phyloP scores from a whole-genome alignment of 2,888 invertebrate genomes.

The Eugnorisma glareosa region DNA sequence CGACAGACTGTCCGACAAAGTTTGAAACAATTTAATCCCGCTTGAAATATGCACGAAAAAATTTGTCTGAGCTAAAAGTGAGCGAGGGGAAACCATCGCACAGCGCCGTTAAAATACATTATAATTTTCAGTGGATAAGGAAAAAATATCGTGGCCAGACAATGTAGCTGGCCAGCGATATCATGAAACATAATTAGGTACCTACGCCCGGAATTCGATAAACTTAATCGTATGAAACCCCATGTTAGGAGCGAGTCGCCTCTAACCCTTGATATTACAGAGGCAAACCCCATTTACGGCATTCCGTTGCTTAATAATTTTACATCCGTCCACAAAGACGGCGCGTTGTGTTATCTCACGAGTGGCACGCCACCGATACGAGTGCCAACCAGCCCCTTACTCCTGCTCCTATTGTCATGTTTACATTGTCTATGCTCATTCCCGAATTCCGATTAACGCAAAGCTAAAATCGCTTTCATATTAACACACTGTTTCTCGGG shows the following conservation, averaged over 20 bases:
- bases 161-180: conserved; percentile 59
- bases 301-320: conserved; percentile 88
- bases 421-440: conserved; percentile 90
- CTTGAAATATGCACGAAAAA: conserved; percentile 83
- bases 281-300: conserved; percentile 79
- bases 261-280: conserved; percentile 78
- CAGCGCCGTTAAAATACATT: conserved; percentile 66
- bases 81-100: conserved; percentile 68
- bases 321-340: conserved; percentile 87
- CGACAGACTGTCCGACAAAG: conserved; percentile 80
- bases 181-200: conserved; percentile 71
- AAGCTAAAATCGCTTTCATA: conserved; percentile 79
- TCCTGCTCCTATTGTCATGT: conserved; percentile 87
- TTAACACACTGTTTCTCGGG: conserved; percentile 68
- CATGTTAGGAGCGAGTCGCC: conserved; percentile 70
- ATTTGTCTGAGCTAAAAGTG: conserved; percentile 73
- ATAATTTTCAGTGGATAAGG: conserved; percentile 63
- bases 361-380: conserved; percentile 88
- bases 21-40: conserved; percentile 85
- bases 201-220: conserved; percentile 73
- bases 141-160: conserved; percentile 60
- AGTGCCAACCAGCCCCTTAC: conserved; percentile 82
- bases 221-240: conserved; percentile 76
- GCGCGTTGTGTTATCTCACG: conserved; percentile 86
- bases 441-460: conserved; percentile 87